Evolutionary conservation across 2,113 vertebrate species (phyloP).

Genomic region (Salvator merianae): DNA sequence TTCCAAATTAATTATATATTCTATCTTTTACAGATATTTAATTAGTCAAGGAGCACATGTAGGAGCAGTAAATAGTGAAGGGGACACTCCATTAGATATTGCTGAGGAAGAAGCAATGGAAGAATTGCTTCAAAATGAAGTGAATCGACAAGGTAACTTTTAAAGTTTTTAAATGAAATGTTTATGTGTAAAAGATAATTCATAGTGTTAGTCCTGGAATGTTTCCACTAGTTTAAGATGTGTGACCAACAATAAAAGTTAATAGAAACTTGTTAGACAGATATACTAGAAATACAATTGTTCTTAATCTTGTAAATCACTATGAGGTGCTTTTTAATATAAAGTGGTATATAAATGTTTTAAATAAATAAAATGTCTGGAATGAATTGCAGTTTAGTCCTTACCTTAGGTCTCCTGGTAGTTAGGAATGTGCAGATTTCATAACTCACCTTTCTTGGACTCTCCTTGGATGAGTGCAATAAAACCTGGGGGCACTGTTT

Average conservation of each 20-base stretch:
- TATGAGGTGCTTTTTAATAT: neutral
- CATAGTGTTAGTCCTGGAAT: neutral
- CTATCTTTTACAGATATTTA: slow-evolving; percentile 85
- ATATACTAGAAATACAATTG: no score
- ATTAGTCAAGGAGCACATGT: slow-evolving; percentile 93
- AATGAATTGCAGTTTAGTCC: no score
- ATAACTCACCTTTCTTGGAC: no score
- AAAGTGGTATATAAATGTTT: neutral
- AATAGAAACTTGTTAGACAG: no score
- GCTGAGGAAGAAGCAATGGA: slow-evolving; percentile 98
- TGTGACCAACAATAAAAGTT: neutral
- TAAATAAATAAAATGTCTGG: no score
- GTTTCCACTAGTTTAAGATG: neutral
- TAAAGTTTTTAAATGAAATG: neutral
- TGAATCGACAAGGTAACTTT: slow-evolving; percentile 92
- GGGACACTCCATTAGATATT: slow-evolving; percentile 97
- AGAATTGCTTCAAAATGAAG: slow-evolving; percentile 97
- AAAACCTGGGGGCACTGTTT: no score
- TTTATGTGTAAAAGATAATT: neutral
- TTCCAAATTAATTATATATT: slow-evolving; percentile 22
- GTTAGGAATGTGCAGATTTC: no score
- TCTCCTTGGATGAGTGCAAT: no score
- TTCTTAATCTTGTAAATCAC: no score
- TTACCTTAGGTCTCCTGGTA: no score
- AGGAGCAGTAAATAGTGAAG: slow-evolving; percentile 98